A percentile compares a stretch with the other conserved stretches of the same genome.
These are phyloP conservation scores for Steinernema khuongi DNA, from an alignment of 1,140 invertebrate genomes.

Conservation along the genomic window DNA sequence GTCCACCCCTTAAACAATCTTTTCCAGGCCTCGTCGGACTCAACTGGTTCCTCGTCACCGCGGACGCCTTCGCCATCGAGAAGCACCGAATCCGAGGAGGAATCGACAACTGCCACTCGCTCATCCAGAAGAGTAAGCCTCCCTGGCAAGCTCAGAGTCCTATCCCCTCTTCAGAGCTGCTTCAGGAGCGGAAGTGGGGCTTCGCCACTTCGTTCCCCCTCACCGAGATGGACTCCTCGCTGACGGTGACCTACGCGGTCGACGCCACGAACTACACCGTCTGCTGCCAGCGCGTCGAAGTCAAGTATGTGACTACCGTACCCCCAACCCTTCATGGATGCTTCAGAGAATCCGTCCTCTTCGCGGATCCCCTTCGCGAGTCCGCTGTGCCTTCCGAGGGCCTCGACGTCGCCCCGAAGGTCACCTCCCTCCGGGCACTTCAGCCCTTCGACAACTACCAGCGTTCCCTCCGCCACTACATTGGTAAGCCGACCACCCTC, in stretches of 20 bases:
- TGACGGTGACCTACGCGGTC: constrained; percentile 34
- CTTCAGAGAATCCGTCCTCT: constrained; percentile 42
- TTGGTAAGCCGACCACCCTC: constrained; percentile 35
- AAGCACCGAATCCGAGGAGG: constrained; percentile 43
- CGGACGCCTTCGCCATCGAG: constrained; percentile 56
- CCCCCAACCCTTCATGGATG: neutral
- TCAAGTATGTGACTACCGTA: constrained; percentile 28
- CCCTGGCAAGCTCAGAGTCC: too few relatives aligned
- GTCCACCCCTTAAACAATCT: neutral
- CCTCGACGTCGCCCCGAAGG: constrained; percentile 31
- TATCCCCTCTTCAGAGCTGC: constrained; percentile 31
- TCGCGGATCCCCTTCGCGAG: constrained; percentile 46
- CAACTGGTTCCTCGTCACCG: constrained; percentile 46
- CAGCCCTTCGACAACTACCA: constrained; percentile 43
- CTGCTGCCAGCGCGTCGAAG: constrained; percentile 41
- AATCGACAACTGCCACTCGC: constrained; percentile 55
- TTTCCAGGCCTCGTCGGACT: constrained; percentile 50
- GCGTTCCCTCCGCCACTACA: constrained; percentile 45
- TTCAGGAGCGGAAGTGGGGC: constrained; percentile 38
- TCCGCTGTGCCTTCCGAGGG: constrained; percentile 38
- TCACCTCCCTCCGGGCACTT: constrained; percentile 45
- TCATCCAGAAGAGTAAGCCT: constrained; percentile 50
- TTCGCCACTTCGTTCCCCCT: constrained; percentile 41
- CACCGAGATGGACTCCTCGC: constrained; percentile 36
- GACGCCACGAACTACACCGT: constrained; percentile 21